phyloP scores from a whole-genome alignment of 2,113 vertebrate genomes.

The Abramis brama region DNA sequence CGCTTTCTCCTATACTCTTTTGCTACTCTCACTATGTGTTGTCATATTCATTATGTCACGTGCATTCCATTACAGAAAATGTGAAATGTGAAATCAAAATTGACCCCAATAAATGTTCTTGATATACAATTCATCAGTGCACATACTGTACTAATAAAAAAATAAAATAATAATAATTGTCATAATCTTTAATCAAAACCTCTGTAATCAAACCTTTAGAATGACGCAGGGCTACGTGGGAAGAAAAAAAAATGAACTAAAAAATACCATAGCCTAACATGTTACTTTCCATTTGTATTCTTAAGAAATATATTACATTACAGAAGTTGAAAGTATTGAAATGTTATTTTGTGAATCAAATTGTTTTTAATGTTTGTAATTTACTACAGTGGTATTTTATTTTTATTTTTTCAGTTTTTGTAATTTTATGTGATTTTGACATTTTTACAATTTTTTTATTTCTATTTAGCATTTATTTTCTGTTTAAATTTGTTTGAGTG shows the following conservation, averaged over 20 bases:
- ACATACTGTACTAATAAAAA: too few species aligned
- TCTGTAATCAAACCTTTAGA: background rate
- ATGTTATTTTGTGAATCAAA: background rate
- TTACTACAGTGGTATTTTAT: background rate
- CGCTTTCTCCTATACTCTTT: slow-evolving; percentile 21
- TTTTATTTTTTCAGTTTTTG: background rate
- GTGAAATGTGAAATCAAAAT: background rate
- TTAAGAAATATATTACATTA: background rate
- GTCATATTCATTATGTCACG: background rate
- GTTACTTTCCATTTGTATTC: background rate
- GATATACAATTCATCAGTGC: background rate
- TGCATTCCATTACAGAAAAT: background rate
- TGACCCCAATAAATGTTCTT: background rate
- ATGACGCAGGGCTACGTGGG: background rate
- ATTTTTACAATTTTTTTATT: too few species aligned
- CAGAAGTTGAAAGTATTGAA: background rate
- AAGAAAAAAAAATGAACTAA: background rate
- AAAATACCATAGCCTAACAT: background rate
- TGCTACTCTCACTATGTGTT: background rate
- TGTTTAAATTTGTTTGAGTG: too few species aligned
- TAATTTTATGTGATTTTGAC: too few species aligned
- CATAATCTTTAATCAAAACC: background rate
- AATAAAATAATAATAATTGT: background rate
- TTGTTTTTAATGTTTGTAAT: background rate
- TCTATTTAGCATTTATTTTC: too few species aligned